These are phyloP conservation scores for Drosophila pseudoananassae DNA, from an alignment of 1,140 invertebrate species.

Conservation along the genomic window DNA sequence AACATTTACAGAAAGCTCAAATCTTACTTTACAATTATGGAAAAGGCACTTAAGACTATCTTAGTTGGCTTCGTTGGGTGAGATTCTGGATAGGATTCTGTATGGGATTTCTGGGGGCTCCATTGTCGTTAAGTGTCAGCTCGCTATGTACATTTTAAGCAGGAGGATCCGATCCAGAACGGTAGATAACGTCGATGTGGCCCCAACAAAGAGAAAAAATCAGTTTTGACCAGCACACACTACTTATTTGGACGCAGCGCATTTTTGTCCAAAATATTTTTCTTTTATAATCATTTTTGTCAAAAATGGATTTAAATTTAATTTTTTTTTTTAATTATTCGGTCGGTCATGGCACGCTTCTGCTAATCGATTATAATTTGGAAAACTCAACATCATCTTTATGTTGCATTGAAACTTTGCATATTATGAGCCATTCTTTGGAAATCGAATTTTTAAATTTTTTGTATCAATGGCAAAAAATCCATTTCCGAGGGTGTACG, in stretches of 20 bases:
- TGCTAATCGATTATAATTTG: conserved; percentile 23
- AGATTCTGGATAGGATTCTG: conserved; percentile 48
- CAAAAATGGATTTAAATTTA: conserved; percentile 51
- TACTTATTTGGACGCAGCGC: conserved; percentile 4
- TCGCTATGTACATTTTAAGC: conserved; percentile 52
- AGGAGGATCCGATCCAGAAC: conserved; percentile 47
- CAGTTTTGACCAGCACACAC: conserved; percentile 32
- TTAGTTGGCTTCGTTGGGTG: conserved; percentile 49
- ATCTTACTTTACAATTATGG: background rate
- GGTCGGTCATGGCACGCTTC: conserved; percentile 30
- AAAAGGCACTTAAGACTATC: conserved; percentile 24
- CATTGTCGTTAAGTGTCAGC: conserved; percentile 78
- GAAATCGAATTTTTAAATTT: conserved; percentile 25
- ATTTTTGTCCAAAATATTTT: conserved; percentile 18
- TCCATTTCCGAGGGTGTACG: conserved; percentile 47
- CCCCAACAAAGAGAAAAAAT: conserved; percentile 51
- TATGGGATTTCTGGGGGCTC: conserved; percentile 62
- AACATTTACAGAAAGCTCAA: conserved; percentile 24
- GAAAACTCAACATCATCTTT: conserved; percentile 23
- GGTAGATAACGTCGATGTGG: conserved; percentile 7
- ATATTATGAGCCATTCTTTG: conserved; percentile 59
- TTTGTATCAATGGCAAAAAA: conserved; percentile 67
- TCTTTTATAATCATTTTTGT: conserved; percentile 14
- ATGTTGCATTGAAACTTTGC: conserved; percentile 58
- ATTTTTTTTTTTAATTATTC: conserved; percentile 5